Evolutionary conservation across 2,888 invertebrate species (phyloP), one percentile per base, ranked within the genome.

Genomic region (Netelia inedita): DNA sequence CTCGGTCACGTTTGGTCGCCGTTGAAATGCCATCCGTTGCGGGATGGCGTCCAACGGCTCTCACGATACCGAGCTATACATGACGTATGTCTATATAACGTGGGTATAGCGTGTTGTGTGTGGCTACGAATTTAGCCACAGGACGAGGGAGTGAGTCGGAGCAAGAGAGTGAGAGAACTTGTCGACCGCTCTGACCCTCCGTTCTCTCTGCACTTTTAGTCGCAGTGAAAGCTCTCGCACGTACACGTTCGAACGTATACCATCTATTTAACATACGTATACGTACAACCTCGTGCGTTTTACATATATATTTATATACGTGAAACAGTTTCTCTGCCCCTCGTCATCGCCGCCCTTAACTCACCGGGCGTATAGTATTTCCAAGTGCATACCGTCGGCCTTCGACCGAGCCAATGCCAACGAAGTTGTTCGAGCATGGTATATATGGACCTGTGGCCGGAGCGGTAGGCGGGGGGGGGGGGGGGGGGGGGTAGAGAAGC

Each of bases 361-460:
- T n/a, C 50, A 14, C 35, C 41, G 53, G 11, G 79, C 23, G 68
- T 74, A 55, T 61, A 76, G 65, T 43, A 76, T 76, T 80, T 84
- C 84, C 85, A 82, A 87, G 87, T 86, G 87, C 87, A 88, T 66
- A 59, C 50, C 35, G 50, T 53, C 74, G 82, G 82, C 85, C 85
- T 86, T 85, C 75, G 86, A 82, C 72, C 82, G 63, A 80, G 85
- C 85, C 85, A 87, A 87, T 79, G 84, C 74, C 84, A 79, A 76
- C 73, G 81, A 78, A 81, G 84, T 85, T 85, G 84, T 81, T 85
- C 73, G 81, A 85, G 81, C 78, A 57, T 16, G 57, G 9, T 55
- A 55, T 55, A 57, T 19, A 75, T 66, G 76, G 75, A 72, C 71
- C 71, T 75, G 65, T 21, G 71, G 81, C 79, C 79, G 83, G 80